Base-by-base conservation (phyloP, 64 coral and sea anemone genomes). In the Orbicella faveolata region DNA sequence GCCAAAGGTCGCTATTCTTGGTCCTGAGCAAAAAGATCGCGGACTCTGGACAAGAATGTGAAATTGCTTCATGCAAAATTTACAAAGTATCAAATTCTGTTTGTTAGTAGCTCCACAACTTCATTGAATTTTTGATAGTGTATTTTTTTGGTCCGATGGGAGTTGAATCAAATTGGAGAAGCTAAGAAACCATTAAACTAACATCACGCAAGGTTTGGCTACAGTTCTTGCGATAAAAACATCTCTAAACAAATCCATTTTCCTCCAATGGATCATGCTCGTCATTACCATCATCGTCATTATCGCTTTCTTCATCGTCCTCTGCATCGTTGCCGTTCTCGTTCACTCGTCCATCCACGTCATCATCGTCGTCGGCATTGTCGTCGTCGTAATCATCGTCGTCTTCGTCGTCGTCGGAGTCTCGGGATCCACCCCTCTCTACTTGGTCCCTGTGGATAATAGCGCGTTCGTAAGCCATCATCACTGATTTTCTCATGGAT, bases 401-500 rank as follows among this genome's bases (percentile, higher is more conserved):
- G 20, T 62, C 87, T 0, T 86, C 87, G 16, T 90, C 88, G 80
- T 94, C 93, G 35, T 87, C 88, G 23, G 89, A 81, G 36, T 92
- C 90, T 19, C 54, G 79, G 14, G 74, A 76, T 14, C 75, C 65
- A 23, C 89, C 88, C 35, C 77, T 82, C 51, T 85, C 82, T 5
- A 91, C 84, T 41, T 95, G 93, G 63, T 88, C 57, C 63, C 78
- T 65, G 84, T 95, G 89, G 35, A 90, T 68, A 23, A 95, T 78
- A 17, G 93, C 93, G 9, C 93, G 93, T 34, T 90, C 77, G 70
- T 81, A 95, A 18, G 93, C 93, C 37, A 88, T 84, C 76, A 91
- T 85, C 20, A 95, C 76, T 4, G 93, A 95, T 25, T 95, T 95
- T 14, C 80, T 79, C 93, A 95, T 86, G 23, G 93, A 95, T 19